Percentiles rank a stretch among this genome's conserved stretches.
Evolutionary conservation across 2,797 vertebrate species (phyloP).

Genomic region (Anomalospiza imberbis): DNA sequence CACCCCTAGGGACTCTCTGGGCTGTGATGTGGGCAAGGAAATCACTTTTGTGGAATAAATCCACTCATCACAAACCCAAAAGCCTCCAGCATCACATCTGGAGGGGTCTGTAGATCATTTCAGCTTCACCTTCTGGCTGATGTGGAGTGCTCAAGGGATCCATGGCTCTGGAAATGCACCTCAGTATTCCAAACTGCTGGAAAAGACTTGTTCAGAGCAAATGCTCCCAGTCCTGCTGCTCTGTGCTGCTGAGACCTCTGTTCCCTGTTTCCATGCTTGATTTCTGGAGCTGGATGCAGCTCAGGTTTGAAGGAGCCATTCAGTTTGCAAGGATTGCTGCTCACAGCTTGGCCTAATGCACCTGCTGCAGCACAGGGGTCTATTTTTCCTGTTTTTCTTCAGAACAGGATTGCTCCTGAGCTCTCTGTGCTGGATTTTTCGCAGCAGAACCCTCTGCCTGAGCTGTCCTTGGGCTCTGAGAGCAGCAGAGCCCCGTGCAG

Average conservation of each 20-base stretch:
- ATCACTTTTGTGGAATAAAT: not conserved
- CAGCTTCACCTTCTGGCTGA: not conserved
- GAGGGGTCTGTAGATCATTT: not conserved
- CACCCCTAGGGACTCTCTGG: not conserved
- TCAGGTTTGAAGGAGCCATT: not conserved
- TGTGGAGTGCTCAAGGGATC: not conserved
- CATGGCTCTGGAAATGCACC: not conserved
- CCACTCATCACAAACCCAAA: not conserved
- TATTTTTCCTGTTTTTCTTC: not conserved
- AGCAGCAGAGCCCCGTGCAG: not conserved
- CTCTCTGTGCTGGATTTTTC: not conserved
- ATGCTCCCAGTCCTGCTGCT: not conserved
- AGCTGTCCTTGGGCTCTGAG: not conserved
- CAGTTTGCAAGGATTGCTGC: not conserved
- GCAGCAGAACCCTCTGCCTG: not conserved
- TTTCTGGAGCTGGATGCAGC: not conserved
- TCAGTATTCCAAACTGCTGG: not conserved
- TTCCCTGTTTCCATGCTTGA: not conserved
- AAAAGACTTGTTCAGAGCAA: not conserved
- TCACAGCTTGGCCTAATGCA: not conserved
- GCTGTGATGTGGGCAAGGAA: not conserved
- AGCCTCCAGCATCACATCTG: not conserved
- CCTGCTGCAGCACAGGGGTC: not conserved
- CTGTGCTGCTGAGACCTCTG: not conserved
- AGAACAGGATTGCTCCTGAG: not conserved